Evolutionary conservation across 2,113 vertebrate genomes (phyloP).

Genomic region (Pterophyllum scalare): DNA sequence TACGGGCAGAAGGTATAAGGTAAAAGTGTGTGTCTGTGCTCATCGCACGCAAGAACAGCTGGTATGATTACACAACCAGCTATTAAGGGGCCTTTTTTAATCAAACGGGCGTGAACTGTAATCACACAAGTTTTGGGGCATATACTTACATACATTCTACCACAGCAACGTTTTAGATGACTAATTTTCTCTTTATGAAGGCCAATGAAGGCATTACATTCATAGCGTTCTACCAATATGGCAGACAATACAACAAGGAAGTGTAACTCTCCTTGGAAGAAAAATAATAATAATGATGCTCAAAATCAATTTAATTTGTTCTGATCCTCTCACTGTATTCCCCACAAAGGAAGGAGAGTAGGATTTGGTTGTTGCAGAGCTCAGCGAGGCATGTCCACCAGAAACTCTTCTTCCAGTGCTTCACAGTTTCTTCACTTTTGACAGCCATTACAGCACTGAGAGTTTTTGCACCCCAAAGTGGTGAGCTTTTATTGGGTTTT

Average conservation of each 20-base stretch:
- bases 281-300: slow-evolving; percentile 15
- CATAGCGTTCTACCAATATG: slow-evolving; percentile 82
- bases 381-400: slow-evolving; percentile 24
- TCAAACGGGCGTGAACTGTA: neutral
- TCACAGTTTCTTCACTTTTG: neutral
- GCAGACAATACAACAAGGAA: slow-evolving; percentile 78
- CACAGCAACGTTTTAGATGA: slow-evolving; percentile 48
- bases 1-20: neutral
- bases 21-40: neutral
- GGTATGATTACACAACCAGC: slow-evolving; percentile 16
- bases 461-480: slow-evolving; percentile 33
- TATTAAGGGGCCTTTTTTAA: neutral
- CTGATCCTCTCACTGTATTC: slow-evolving; percentile 20
- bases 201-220: slow-evolving; percentile 79
- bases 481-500: neutral
- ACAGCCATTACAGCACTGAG: slow-evolving; percentile 17
- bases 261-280: slow-evolving; percentile 48
- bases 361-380: slow-evolving; percentile 49
- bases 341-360: slow-evolving; percentile 27
- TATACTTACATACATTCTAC: slow-evolving; percentile 63
- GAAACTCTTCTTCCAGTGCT: slow-evolving; percentile 14
- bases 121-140: slow-evolving; percentile 31
- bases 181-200: slow-evolving; percentile 63
- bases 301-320: slow-evolving; percentile 28
- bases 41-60: neutral